Evolutionary conservation across 1,140 invertebrate species (phyloP).

Genomic region (Sarcophaga peregrina): DNA sequence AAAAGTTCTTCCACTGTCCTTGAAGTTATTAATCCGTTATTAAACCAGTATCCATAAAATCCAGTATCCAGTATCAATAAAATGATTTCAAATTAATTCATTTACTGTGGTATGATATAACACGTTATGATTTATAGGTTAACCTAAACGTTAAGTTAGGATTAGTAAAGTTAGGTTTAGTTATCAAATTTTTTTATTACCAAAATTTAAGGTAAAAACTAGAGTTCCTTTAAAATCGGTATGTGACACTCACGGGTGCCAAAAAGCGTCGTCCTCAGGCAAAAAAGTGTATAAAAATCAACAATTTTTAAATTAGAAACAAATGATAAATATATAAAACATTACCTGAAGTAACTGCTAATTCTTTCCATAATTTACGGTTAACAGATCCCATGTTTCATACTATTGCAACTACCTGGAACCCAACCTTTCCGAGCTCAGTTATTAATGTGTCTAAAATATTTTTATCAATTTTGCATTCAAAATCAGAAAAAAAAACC

Average conservation of each 20-base stretch:
- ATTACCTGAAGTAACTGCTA: background rate
- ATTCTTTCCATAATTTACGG: constrained; percentile 39
- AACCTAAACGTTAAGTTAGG: too few species aligned
- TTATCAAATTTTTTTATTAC: too few species aligned
- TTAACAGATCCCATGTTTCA: constrained; percentile 13
- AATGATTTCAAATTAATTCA: too few species aligned
- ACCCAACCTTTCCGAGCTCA: background rate
- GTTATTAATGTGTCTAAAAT: background rate
- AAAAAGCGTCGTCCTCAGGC: too few species aligned
- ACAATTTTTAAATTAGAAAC: too few species aligned
- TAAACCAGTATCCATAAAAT: background rate
- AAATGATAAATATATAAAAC: too few species aligned
- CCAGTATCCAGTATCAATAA: too few species aligned
- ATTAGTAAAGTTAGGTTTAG: too few species aligned
- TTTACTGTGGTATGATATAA: background rate
- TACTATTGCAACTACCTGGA: background rate
- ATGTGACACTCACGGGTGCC: too few species aligned
- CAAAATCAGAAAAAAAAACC: constrained; percentile 58
- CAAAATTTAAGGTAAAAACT: background rate
- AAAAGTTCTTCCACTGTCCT: constrained; percentile 37
- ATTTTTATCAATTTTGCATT: constrained; percentile 51
- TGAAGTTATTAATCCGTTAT: background rate
- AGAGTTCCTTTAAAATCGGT: too few species aligned
- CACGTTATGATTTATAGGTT: too few species aligned
- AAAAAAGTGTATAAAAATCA: too few species aligned